Conservation (phyloP, 2,113 vertebrate species). For the Redunca redunca region DNA sequence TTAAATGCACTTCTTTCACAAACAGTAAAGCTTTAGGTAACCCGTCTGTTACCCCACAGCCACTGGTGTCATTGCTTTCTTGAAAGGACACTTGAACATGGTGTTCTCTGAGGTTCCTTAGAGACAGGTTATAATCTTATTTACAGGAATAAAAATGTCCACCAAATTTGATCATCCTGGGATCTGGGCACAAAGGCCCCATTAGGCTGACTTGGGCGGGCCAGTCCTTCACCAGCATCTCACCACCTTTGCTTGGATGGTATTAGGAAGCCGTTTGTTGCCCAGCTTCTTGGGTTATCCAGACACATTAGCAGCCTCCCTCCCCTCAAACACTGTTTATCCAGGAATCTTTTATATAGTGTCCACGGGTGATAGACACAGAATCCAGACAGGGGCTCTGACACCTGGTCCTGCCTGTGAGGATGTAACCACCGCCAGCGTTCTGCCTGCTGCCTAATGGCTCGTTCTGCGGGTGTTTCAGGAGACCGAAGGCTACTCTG, state of each 20-base stretch:
- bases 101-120: not conserved
- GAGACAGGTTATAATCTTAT: not conserved
- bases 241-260: not conserved
- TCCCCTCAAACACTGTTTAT: not conserved
- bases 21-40: not conserved
- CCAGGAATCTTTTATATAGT: not conserved
- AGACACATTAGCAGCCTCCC: not conserved
- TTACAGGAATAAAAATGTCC: not conserved
- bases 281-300: not conserved
- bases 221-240: not conserved
- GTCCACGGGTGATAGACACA: not conserved
- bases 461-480: conserved; percentile 62
- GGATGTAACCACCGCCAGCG: not conserved
- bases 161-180: not conserved
- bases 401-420: not conserved
- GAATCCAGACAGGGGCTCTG: not conserved
- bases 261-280: not conserved
- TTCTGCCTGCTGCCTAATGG: not conserved
- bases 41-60: not conserved
- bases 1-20: not conserved
- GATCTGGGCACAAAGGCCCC: not conserved
- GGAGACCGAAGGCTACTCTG: conserved; percentile 93
- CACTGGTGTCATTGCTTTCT: not conserved
- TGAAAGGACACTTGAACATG: not conserved
- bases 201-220: not conserved